These are phyloP conservation scores for Samia ricini DNA, from an alignment of 1,140 invertebrate species.

Conservation along the genomic window DNA sequence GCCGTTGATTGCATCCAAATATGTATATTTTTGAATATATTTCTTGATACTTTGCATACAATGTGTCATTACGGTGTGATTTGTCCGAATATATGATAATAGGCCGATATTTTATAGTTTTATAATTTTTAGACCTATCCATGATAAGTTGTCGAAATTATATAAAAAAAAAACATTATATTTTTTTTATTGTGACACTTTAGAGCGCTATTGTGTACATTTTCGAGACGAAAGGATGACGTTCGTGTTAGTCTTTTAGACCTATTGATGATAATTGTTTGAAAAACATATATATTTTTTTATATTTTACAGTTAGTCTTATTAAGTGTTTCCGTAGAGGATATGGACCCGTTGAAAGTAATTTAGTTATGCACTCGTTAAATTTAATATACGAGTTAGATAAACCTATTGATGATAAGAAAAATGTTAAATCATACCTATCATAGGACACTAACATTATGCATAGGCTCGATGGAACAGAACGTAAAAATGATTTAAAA, in stretches of 20 bases:
- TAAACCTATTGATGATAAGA: neutral
- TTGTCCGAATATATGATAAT: neutral
- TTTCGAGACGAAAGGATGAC: too few species aligned
- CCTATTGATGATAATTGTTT: neutral
- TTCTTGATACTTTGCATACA: neutral
- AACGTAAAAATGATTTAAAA: too few species aligned
- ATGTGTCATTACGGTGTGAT: neutral
- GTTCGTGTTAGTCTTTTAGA: neutral
- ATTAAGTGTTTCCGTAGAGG: neutral
- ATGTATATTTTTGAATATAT: neutral
- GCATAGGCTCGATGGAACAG: too few species aligned
- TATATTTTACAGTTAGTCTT: neutral
- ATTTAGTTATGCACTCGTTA: neutral
- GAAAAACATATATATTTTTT: too few species aligned
- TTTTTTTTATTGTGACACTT: too few species aligned
- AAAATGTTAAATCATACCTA: neutral
- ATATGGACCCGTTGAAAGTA: neutral
- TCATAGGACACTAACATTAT: too few species aligned
- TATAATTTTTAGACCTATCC: neutral
- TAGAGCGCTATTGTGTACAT: too few species aligned
- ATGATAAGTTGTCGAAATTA: too few species aligned
- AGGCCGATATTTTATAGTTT: neutral
- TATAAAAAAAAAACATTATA: too few species aligned
- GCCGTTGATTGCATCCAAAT: slow-evolving; percentile 34
- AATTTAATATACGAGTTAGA: neutral